Evolutionary conservation across 2,888 invertebrate species (phyloP), one percentile per base, ranked within the genome.

Genomic region (Meiosimyza platycephala): DNA sequence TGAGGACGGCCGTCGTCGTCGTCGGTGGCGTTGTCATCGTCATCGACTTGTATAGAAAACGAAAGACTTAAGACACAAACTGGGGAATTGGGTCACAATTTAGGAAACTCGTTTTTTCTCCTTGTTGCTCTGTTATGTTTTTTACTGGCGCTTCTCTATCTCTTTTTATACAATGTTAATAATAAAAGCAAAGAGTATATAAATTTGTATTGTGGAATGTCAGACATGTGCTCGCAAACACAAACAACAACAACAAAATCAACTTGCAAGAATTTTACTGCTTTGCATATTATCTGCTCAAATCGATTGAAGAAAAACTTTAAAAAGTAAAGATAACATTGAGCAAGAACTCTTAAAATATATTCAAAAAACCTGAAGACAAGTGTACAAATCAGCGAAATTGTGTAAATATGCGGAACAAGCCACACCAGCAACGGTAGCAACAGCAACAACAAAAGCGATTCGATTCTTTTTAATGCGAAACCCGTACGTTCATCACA

Each of bases 21-120:
- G 60, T 9, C 47, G 18, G 13, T 51, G 47, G 60, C 63, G 65
- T 48, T 72, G 66, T 67, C 72, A 71, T 67, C 74, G 67, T 66
- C 74, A 47, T 68, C 73, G 72, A 72, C 76, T 74, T 75, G 75
- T 73, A 75, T 76, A 75, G 75, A 76, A 75, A 76, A 74, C 74
- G 74, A 77, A 74, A 76, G 66, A 72, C 64, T 68, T 60, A 69
- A 73, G 72, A 57, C 74, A 74, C 74, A 76, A 79, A 80, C 82
- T 85, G 79, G 85, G 85, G 81, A 85, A 85, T 79, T 85, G 81
- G 85, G 85, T 85, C 85, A 85, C 81, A 84, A 81, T 83, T 85
- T 85, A 83, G 84, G 83, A 85, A 85, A 85, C 85, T 81, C 75
- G 85, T 85, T 84, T 78, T 67, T 28, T 69, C 60, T 69, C 60